Base-by-base conservation (phyloP, 2,113 vertebrate genomes). In the Platycercus adscitus region DNA sequence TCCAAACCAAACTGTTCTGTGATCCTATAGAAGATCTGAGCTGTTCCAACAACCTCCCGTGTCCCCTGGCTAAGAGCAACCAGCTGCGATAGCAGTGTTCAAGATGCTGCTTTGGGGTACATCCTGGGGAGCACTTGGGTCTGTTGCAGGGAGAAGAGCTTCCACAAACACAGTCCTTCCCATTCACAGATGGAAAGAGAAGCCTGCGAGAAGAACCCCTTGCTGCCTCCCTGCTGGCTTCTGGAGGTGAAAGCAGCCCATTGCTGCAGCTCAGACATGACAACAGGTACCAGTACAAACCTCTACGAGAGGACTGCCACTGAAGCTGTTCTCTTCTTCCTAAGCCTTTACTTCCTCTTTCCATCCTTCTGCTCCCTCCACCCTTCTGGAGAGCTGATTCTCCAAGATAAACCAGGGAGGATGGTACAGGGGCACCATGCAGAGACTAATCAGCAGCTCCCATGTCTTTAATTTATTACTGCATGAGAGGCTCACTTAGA, bases 401-500 rank as follows among this genome's bases (percentile, higher is more conserved):
- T 82, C 70, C 49, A 43, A 66, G 70, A 31, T 53, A 44, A n/a
- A 58, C 69, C 78, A 82, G 65, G 63, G 81, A 91, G 52, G 81
- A 70, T 89, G 88, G 78, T 9, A 61, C 66, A 73, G 72, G 89
- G 83, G 76, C 65, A 52, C 76, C 66, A 80, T 15, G 93, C 88
- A 83, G 81, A 93, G 76, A 86, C 83, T 76, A 91, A 91, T 56
- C 76, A 93, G 95, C 86, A 79, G 75, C 63, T 76, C 35, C 75
- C 50, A 9, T 50, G 91, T 90, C 92, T 96, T 96, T 95, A 96
- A 97, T 97, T 96, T 76, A 94, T 94, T 93, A 80, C 85, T 93
- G 89, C 88, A 35, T 8, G 93, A 97, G 93, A 97, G 75, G 90
- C 92, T 97, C 84, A 4, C 88, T 93, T 43, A 95, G 96, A 97